phyloP scores from a whole-genome alignment of 2,113 vertebrate species.

The Ammodytes marinus region DNA sequence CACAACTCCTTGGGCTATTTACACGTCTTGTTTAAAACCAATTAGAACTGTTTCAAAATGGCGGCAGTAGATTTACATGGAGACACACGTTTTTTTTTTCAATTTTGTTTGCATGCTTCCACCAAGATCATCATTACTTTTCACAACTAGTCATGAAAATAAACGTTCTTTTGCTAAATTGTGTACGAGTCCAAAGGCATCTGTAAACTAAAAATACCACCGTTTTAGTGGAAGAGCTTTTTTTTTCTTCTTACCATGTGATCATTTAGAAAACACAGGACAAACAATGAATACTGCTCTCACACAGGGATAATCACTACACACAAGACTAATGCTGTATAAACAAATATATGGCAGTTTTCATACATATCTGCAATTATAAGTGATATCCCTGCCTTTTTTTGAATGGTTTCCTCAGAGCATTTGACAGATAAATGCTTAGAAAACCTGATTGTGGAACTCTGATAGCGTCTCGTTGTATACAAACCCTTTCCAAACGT shows the following conservation, averaged over 20 bases:
- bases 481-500: conserved; percentile 27
- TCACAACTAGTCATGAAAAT: background rate
- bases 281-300: background rate
- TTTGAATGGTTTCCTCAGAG: background rate
- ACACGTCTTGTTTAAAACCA: conserved; percentile 46
- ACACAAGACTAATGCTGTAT: background rate
- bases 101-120: background rate
- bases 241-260: background rate
- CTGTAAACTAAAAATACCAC: background rate
- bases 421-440: conserved; percentile 8
- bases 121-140: background rate
- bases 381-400: background rate
- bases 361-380: background rate
- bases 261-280: background rate
- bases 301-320: background rate
- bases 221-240: background rate
- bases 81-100: background rate
- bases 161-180: background rate
- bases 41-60: background rate
- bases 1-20: conserved; percentile 16
- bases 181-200: too few species aligned
- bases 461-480: conserved; percentile 4
- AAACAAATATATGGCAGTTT: background rate
- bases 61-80: conserved; percentile 12
- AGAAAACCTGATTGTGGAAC: background rate